Percentiles rank a stretch among this genome's conserved stretches.
These are phyloP conservation scores for Drosophila carrolli DNA, from an alignment of 1,140 invertebrate genomes.

Conservation along the genomic window DNA sequence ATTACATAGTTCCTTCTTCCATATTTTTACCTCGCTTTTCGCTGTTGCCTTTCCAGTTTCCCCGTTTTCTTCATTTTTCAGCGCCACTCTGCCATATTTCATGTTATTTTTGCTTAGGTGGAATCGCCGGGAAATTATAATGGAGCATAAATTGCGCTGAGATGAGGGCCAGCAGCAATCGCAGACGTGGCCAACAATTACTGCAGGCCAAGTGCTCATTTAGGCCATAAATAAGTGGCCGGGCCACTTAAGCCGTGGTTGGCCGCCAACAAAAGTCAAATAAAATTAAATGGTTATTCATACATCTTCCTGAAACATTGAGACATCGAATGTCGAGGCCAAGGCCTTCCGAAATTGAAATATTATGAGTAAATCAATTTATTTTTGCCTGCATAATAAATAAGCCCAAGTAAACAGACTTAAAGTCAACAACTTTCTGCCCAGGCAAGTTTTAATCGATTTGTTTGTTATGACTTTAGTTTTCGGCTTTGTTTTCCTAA, in stretches of 20 bases:
- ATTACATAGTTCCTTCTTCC: conserved; percentile 44
- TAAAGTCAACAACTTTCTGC: background rate
- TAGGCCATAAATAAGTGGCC: conserved; percentile 49
- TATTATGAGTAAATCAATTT: conserved; percentile 40
- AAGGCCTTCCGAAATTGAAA: conserved; percentile 37
- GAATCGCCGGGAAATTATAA: conserved; percentile 55
- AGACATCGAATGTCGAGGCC: conserved; percentile 44
- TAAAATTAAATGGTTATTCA: conserved; percentile 59
- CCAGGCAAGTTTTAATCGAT: background rate
- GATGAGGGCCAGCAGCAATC: conserved; percentile 27
- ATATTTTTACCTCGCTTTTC: conserved; percentile 9
- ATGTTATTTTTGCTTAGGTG: conserved; percentile 56
- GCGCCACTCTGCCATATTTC: conserved; percentile 43
- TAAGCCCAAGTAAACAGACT: conserved; percentile 4
- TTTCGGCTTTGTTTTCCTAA: background rate
- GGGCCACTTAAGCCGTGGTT: conserved; percentile 52
- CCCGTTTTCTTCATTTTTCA: conserved; percentile 37
- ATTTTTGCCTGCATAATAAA: conserved; percentile 11
- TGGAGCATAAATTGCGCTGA: conserved; percentile 60
- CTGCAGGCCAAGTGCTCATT: conserved; percentile 54
- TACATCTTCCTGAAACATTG: conserved; percentile 37
- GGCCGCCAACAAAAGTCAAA: conserved; percentile 58
- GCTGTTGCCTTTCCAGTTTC: conserved; percentile 3
- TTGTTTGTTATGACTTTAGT: conserved; percentile 2
- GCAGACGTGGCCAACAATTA: conserved; percentile 46